Evolutionary conservation across 2,797 vertebrate genomes (phyloP).

Genomic region (Hemibagrus guttatus): DNA sequence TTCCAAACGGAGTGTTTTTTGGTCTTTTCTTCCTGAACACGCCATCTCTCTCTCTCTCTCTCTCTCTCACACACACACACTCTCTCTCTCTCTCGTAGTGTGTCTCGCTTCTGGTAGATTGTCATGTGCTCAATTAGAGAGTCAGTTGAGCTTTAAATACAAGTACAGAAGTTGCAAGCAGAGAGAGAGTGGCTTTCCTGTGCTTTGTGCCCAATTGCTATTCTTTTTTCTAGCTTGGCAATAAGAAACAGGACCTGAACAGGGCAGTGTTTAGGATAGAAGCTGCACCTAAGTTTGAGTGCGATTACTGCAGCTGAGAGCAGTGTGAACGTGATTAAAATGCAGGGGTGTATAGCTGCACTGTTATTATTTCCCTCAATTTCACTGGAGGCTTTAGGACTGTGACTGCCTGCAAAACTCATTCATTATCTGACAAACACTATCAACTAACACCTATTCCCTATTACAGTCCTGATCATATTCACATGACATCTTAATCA

Average conservation of each 20-base stretch:
- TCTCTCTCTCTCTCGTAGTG: background rate
- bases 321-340: slow-evolving; percentile 33
- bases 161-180: slow-evolving; percentile 61
- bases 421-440: slow-evolving; percentile 10
- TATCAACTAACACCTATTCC: slow-evolving; percentile 10
- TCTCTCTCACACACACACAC: background rate
- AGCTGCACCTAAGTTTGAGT: slow-evolving; percentile 12
- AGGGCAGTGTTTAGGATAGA: slow-evolving; percentile 34
- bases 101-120: too few species aligned
- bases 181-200: slow-evolving; percentile 9
- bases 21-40: background rate
- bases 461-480: slow-evolving; percentile 5
- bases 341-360: background rate
- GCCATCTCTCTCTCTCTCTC: slow-evolving; percentile 21
- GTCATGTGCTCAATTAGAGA: slow-evolving; percentile 66
- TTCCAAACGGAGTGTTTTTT: slow-evolving; percentile 37
- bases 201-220: slow-evolving; percentile 62
- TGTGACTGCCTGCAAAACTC: slow-evolving; percentile 70
- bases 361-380: slow-evolving; percentile 23
- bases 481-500: background rate
- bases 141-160: slow-evolving; percentile 60
- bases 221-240: slow-evolving; percentile 67
- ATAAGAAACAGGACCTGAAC: slow-evolving; percentile 63
- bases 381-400: background rate
- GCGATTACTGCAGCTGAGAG: slow-evolving; percentile 21